Base-by-base conservation (phyloP, 2,888 invertebrate genomes). In the Vanessa cardui region DNA sequence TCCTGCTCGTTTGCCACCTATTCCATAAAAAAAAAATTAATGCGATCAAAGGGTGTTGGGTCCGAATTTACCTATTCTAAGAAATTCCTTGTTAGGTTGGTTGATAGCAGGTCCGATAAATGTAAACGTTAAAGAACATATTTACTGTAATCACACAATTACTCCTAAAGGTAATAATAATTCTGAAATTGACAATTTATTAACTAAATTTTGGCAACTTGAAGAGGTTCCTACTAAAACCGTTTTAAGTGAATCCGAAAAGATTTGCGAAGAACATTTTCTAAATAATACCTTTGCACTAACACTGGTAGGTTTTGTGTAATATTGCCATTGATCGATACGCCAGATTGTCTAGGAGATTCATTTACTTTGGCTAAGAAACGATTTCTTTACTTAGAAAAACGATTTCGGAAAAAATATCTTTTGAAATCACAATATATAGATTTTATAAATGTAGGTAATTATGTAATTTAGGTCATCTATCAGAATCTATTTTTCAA, bases 181-280 rank as follows among this genome's bases (percentile, higher is more conserved):
- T 47, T 47, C 47, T 26, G 26, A 26, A 26, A 26, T 26, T 26
- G 26, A 26, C 26, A 26, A 26, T 26, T 26, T 26, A 26, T 26
- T 47, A 16, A 16, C 47, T 47, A 65, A 54, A 49, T 73, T 73
- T 31, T 73, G 71, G 67, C 50, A 65, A 44, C 44, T 73, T 26
- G 71, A 71, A 66, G 62, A 64, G 8, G 12, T 69, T 20, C 64
- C 70, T 20, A 50, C 49, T 15, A 54, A 56, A n/a, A 16, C 39
- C 26, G 18, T 63, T 15, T 46, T 62, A 33, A 61, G 60, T 16
- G 62, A 66, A 45, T 49, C 58, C 12, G 72, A 70, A 58, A 68
- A 66, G 58, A 21, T 33, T 46, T 70, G 70, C 44, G 69, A 72
- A 31, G 21, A 52, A 49, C 70, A 69, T 58, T 72, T 72, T 59